These are phyloP conservation scores for Torymus auratus DNA, from an alignment of 2,888 invertebrate genomes.

Conservation along the genomic window DNA sequence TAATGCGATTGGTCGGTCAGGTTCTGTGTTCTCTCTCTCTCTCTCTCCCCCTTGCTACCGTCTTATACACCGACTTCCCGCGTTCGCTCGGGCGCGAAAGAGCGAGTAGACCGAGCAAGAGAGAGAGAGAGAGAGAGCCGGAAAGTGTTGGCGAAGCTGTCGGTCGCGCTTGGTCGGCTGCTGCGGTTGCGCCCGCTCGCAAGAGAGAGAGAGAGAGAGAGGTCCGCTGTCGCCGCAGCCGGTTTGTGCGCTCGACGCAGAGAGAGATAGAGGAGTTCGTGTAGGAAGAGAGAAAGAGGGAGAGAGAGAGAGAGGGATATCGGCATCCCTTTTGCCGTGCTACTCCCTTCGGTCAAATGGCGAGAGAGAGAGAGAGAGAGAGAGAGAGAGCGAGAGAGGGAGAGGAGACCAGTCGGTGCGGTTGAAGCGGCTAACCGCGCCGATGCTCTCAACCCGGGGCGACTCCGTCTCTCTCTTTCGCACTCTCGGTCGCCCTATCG, in stretches of 20 bases:
- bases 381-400: slow-evolving; percentile 13
- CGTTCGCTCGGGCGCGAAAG: slow-evolving; percentile 58
- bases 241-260: slow-evolving; percentile 70
- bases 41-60: slow-evolving; percentile 35
- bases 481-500: slow-evolving; percentile 18
- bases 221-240: slow-evolving; percentile 65
- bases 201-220: slow-evolving; percentile 61
- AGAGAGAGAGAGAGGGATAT: slow-evolving; percentile 18
- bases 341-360: slow-evolving; percentile 32
- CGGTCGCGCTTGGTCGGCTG: slow-evolving; percentile 72
- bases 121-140: slow-evolving; percentile 56
- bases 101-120: slow-evolving; percentile 42
- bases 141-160: slow-evolving; percentile 75
- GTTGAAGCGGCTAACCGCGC: slow-evolving; percentile 75
- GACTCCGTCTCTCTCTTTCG: slow-evolving; percentile 52
- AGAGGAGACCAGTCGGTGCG: slow-evolving; percentile 70
- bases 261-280: slow-evolving; percentile 15
- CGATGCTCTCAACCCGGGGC: slow-evolving; percentile 75
- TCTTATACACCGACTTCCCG: background rate
- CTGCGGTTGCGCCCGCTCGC: slow-evolving; percentile 69
- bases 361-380: background rate
- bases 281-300: background rate
- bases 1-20: slow-evolving; percentile 41
- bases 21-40: slow-evolving; percentile 15
- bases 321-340: slow-evolving; percentile 30